Conservation (phyloP, 2,113 vertebrate genomes). For the Solea solea region DNA sequence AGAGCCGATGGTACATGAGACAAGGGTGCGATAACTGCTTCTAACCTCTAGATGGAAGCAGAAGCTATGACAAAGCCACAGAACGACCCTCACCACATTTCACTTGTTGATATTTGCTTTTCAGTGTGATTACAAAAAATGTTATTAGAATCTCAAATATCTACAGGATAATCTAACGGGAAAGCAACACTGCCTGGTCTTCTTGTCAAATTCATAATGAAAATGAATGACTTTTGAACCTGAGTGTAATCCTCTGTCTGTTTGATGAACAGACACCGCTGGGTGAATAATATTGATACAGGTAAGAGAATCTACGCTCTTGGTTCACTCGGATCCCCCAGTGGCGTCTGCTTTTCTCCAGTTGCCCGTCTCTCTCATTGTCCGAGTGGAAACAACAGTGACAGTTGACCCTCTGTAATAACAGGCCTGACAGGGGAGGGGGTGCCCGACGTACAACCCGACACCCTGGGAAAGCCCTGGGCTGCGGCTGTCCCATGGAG, state of each 20-base stretch:
- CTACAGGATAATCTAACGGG: slow-evolving; percentile 14
- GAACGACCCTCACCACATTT: no score
- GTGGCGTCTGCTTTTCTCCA: slow-evolving; percentile 45
- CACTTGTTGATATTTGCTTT: slow-evolving; percentile 13
- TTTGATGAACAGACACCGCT: slow-evolving; percentile 39
- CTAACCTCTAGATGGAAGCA: slow-evolving; percentile 67
- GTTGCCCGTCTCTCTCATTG: slow-evolving; percentile 60
- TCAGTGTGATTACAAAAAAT: slow-evolving; percentile 35
- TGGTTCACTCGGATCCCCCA: slow-evolving; percentile 43
- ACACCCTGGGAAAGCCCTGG: slow-evolving; percentile 81
- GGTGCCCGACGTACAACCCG: slow-evolving; percentile 64
- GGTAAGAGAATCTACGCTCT: slow-evolving; percentile 61
- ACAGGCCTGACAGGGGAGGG: slow-evolving; percentile 66
- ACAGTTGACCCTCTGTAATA: slow-evolving; percentile 78
- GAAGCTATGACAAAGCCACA: slow-evolving; percentile 7
- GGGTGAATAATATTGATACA: slow-evolving; percentile 74
- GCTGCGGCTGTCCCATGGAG: slow-evolving; percentile 47
- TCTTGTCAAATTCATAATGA: slow-evolving; percentile 31
- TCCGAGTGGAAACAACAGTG: slow-evolving; percentile 59
- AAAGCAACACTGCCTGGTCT: slow-evolving; percentile 11
- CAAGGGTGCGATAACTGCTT: slow-evolving; percentile 7
- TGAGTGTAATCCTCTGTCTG: slow-evolving; percentile 28
- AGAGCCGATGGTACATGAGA: not conserved
- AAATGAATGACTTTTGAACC: slow-evolving; percentile 34
- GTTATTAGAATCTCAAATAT: slow-evolving; percentile 31